Base-by-base conservation (phyloP, 2,888 invertebrate genomes). In the Petrolisthes manimaculis region DNA sequence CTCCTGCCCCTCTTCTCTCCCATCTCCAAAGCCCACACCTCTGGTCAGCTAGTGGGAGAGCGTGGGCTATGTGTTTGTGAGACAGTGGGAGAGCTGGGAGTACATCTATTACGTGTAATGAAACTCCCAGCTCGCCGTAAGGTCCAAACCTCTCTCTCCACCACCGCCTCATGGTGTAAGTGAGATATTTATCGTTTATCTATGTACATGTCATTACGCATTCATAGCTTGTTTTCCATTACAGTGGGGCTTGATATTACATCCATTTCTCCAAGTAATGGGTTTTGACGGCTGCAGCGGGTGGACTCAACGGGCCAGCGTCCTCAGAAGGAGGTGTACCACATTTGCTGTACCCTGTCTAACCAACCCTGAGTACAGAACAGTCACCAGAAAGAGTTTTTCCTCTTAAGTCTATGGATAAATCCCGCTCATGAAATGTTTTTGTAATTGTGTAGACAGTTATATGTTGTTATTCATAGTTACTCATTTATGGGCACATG, bases 201-300 rank as follows among this genome's bases (percentile, higher is more conserved):
- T 87, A 87, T 87, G 86, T 80, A 87, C 86, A 87, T 69, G 83
- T 87, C 86, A 87, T 87, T 87, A 87, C 83, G 83, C 83, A 87
- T 87, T 87, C 86, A 87, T 87, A 83, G 86, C 74, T 83, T 87
- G 86, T 87, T 87, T 87, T 87, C 86, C 86, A 87, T 87, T 87
- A 87, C 86, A 83, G 86, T 87, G 79, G 86, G 78, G 69, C 69
- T 71, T 87, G 86, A 83, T 87, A 87, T 87, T 87, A 87, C 86
- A 87, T 87, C 61, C 86, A 87, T 87, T 87, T 83, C 86, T 87
- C 80, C 78, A 83, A 77, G 83, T 87, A 87, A 87, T 87, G 86
- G 86, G 83, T 83, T 87, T 71, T 78, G 86, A 80, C 86, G 86
- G 80, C 67, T 86, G 86, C 79, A 86, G n/a, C 71, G 61, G 55